Evolutionary conservation across 53 echinoderm and acorn worm genomes (phyloP), one percentile per base, ranked within the genome.

Genomic region (Glandiceps talaboti): DNA sequence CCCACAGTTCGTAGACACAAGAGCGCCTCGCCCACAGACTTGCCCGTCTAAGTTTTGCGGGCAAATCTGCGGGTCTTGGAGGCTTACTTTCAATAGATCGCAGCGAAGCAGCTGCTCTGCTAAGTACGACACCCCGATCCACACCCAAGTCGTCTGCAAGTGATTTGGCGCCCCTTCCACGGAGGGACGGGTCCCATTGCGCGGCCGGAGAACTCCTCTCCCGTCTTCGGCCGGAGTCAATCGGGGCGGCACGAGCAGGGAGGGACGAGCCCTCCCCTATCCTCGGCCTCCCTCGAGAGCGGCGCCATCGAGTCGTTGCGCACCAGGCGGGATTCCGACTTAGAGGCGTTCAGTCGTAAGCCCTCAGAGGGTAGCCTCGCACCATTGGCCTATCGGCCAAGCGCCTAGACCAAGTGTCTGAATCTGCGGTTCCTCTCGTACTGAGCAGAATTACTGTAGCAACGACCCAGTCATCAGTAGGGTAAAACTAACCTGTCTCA

Each of bases 401-500:
- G 86, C 86, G 72, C 87, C 79, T 89, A 85, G 78, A 89, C 89
- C 91, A 89, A 80, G 33, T 85, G 82, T 86, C 89, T 76, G 87
- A 92, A 92, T 92, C 86, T 89, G 92, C 89, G 84, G 92, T 89
- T 91, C 92, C 92, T 89, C 91, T 89, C 86, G 86, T 89, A 91
- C 91, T 91, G 91, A 89, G 88, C 91, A 89, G 91, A 82, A 91
- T 88, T 91, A 85, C 91, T 85, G 85, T 91, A 77, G 83, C 88
- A 80, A 82, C 91, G 80, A 88, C 91, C 82, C n/a, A 20, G 6
- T 80, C 83, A 88, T 83, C 91, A 90, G 91, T 90, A 90, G 87
- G 91, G 91, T 91, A 91, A 91, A 91, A 91, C 88, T 91, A 86
- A 89, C 86, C 89, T 89, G 89, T 89, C 89, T 89, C 86, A 91